Evolutionary conservation across 2,113 vertebrate genomes (phyloP).

Genomic region (Romanogobio albipinnatus): DNA sequence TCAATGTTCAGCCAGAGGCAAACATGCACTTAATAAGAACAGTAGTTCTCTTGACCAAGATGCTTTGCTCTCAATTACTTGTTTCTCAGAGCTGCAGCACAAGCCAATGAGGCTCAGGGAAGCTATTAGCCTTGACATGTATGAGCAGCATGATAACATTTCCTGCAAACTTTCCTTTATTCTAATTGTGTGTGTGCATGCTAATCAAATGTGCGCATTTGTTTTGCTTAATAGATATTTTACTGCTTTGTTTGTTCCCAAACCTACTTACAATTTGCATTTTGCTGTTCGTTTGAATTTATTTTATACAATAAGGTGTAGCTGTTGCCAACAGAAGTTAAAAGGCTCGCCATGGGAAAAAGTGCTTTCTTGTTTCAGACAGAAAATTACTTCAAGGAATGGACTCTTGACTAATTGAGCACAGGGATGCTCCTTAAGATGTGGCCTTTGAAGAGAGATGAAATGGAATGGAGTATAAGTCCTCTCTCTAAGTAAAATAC

Average conservation of each 20-base stretch:
- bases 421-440: slow-evolving; percentile 11
- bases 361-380: slow-evolving; percentile 11
- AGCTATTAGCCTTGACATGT: slow-evolving; percentile 10
- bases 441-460: slow-evolving; percentile 20
- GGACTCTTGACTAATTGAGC: slow-evolving; percentile 16
- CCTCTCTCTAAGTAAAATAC: not conserved
- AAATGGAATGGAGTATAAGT: not conserved
- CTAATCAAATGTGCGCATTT: slow-evolving; percentile 53
- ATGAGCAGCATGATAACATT: slow-evolving; percentile 21
- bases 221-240: slow-evolving; percentile 51
- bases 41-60: not conserved
- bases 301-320: slow-evolving; percentile 7
- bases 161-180: slow-evolving; percentile 7
- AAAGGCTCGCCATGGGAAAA: slow-evolving; percentile 19
- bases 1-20: slow-evolving; percentile 5
- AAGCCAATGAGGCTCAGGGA: not conserved
- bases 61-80: slow-evolving; percentile 25
- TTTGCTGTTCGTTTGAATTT: slow-evolving; percentile 16
- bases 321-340: slow-evolving; percentile 3
- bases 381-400: slow-evolving; percentile 8
- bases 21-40: slow-evolving; percentile 11
- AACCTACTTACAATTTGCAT: slow-evolving; percentile 30
- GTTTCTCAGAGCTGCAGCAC: slow-evolving; percentile 8
- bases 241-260: slow-evolving; percentile 33
- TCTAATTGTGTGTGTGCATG: slow-evolving; percentile 52